A percentile compares a stretch with the other conserved stretches of the same genome.
Conservation (phyloP, 2,888 invertebrate genomes). For the Acrobasis suavella region DNA sequence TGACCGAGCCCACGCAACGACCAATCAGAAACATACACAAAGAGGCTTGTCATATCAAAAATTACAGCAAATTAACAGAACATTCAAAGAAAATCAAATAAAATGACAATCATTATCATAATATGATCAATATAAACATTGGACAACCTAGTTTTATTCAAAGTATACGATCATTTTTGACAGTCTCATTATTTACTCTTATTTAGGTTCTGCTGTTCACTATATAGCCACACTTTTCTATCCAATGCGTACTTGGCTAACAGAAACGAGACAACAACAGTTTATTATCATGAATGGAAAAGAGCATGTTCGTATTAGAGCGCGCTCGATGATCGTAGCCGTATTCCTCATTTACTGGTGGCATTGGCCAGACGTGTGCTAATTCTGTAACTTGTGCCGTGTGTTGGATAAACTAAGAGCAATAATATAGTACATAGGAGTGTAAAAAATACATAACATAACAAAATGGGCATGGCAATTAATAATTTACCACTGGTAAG, state of each 20-base stretch:
- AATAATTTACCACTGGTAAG: slow-evolving; percentile 75
- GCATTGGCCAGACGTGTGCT: slow-evolving; percentile 69
- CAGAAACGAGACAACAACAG: slow-evolving; percentile 63
- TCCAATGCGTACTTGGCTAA: slow-evolving; percentile 34
- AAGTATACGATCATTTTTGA: slow-evolving; percentile 10
- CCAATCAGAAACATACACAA: slow-evolving; percentile 79
- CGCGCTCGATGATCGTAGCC: slow-evolving; percentile 52
- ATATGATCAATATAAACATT: background rate
- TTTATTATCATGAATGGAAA: slow-evolving; percentile 75
- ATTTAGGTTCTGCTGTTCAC: slow-evolving; percentile 18
- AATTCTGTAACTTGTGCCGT: slow-evolving; percentile 44
- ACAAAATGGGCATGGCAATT: slow-evolving; percentile 74
- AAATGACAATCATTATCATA: background rate
- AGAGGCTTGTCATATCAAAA: slow-evolving; percentile 77
- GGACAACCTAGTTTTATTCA: background rate
- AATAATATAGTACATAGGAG: slow-evolving; percentile 31
- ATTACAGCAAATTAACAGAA: background rate
- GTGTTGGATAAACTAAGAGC: slow-evolving; percentile 42
- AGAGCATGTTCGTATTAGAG: slow-evolving; percentile 58
- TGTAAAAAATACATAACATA: slow-evolving; percentile 39
- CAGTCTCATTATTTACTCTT: background rate
- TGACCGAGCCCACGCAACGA: slow-evolving; percentile 76
- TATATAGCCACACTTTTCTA: slow-evolving; percentile 44
- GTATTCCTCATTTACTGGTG: slow-evolving; percentile 70
- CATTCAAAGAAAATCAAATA: background rate